These are phyloP conservation scores for Macropodus opercularis DNA, from an alignment of 2,797 vertebrate species.

Conservation along the genomic window DNA sequence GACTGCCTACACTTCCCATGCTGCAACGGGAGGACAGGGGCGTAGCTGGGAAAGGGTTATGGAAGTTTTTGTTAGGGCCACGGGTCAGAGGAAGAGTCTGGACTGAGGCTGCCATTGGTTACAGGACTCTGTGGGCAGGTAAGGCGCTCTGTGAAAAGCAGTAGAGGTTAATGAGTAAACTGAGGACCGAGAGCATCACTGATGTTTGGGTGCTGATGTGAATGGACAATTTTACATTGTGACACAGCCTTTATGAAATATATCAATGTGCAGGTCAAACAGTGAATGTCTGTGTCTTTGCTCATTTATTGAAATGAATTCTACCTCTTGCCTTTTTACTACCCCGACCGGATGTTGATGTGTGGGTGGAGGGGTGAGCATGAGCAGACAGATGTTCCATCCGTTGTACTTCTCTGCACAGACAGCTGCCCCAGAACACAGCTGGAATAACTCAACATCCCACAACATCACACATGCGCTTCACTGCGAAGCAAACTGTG, in stretches of 20 bases:
- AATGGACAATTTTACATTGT: too few relatives aligned
- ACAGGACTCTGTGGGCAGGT: constrained; percentile 72
- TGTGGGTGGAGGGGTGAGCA: constrained; percentile 16
- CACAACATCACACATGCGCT: constrained; percentile 25
- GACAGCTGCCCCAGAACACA: constrained; percentile 62
- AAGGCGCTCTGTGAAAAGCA: constrained; percentile 79
- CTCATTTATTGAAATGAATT: too few relatives aligned
- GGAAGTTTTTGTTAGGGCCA: constrained; percentile 82
- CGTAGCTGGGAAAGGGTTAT: constrained; percentile 70
- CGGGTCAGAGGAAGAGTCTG: constrained; percentile 88
- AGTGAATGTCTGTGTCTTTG: too few relatives aligned
- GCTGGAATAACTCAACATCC: constrained; percentile 44
- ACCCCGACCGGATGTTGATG: too few relatives aligned
- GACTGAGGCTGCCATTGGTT: constrained; percentile 94
- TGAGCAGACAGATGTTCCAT: constrained; percentile 50
- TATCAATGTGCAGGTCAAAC: too few relatives aligned
- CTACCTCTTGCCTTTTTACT: too few relatives aligned
- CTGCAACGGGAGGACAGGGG: constrained; percentile 78
- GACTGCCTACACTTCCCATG: constrained; percentile 98
- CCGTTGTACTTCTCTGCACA: constrained; percentile 50
- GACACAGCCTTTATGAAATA: too few relatives aligned
- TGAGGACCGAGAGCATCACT: too few relatives aligned
- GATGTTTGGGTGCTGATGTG: too few relatives aligned
- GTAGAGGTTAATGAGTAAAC: too few relatives aligned
- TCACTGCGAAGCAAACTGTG: constrained; percentile 20